Base-by-base conservation (phyloP, 2,113 vertebrate genomes). In the Malurus elegans region DNA sequence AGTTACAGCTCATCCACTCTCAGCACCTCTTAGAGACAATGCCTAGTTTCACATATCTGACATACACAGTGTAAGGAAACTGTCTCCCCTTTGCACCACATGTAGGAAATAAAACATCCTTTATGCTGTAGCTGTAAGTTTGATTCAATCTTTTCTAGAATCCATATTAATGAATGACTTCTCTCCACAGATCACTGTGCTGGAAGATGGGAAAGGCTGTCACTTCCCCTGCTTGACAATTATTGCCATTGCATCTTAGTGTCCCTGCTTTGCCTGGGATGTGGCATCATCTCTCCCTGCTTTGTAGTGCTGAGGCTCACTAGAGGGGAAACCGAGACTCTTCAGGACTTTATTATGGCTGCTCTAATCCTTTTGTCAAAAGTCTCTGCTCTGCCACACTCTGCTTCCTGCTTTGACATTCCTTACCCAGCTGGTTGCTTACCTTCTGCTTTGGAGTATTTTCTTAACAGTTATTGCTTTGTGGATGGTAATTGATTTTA, bases 91-190 rank as follows among this genome's bases (percentile, higher is more conserved):
- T 91, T 71, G 79, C 65, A 69, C 78, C 88, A 81, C 21, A 62
- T 26, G 50, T 47, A 36, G 82, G 88, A 62, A 88, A 75, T 92
- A 85, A 75, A 92, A 85, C 15, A 58, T 50, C 67, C 28, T 66
- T 90, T 94, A 69, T 69, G 38, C 66, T 91, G 71, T n/a, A 81
- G 48, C 65, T 31, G 61, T 73, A 70, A 65, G 67, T 90, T 47
- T 86, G 54, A 90, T 78, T 18, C 88, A 93, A 84, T 88, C 19
- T 74, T 71, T 95, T 53, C 85, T 86, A 44, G 78, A 82, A 92
- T 78, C 78, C 42, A 32, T 54, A 26, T 69, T 83, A 64, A 79
- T 48, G 36, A 94, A 54, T 48, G 78, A 73, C n/a, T 76, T 80
- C 71, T 91, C 80, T 78, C 76, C 32, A 16, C 24, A 79, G 38